A percentile compares a stretch with the other conserved stretches of the same genome.
These are phyloP conservation scores for Phocoena phocoena DNA, from an alignment of 2,113 vertebrate genomes.

Conservation along the genomic window DNA sequence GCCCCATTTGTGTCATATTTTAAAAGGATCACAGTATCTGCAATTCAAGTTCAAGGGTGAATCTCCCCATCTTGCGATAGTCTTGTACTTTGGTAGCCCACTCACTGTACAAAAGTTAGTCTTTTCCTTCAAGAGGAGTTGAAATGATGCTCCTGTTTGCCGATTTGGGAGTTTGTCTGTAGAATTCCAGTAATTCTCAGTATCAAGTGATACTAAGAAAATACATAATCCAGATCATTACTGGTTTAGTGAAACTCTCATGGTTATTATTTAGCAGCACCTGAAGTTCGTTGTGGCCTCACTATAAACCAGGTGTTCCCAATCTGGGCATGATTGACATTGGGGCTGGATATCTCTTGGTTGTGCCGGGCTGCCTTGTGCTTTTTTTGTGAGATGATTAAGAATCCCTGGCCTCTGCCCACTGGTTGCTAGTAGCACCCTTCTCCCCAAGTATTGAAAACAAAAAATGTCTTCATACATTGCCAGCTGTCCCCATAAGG, in stretches of 20 bases:
- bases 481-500: rapidly evolving
- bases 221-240: background rate
- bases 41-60: background rate
- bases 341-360: background rate
- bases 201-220: background rate
- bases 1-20: background rate
- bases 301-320: background rate
- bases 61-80: background rate
- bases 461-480: rapidly evolving
- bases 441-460: background rate
- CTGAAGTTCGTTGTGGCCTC: rapidly evolving
- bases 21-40: background rate
- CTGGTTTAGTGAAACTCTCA: too few relatives aligned
- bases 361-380: rapidly evolving
- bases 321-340: rapidly evolving
- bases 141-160: background rate
- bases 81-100: background rate
- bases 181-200: background rate
- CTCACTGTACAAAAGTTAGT: background rate
- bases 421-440: rapidly evolving
- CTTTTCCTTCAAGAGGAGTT: background rate
- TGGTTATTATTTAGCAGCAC: rapidly evolving
- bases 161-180: background rate
- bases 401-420: too few relatives aligned
- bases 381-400: rapidly evolving